Evolutionary conservation across 37 sponge, comb jelly and placozoan species (phyloP).

Genomic region (Beroe ovata): DNA sequence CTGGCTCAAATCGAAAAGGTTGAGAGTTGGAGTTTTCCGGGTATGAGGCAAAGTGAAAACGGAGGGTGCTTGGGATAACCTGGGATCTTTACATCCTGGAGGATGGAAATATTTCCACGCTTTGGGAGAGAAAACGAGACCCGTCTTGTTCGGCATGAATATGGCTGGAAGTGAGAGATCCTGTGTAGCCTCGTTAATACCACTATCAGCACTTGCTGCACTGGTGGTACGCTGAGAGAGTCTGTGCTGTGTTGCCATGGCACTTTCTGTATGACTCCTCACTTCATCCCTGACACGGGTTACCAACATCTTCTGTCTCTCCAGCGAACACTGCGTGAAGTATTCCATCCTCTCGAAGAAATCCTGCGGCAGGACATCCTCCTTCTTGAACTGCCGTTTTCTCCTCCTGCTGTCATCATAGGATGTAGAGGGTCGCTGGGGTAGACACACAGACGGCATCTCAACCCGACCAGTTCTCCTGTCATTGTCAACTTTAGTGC

Average conservation of each 20-base stretch:
- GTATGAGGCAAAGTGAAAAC: slow-evolving; percentile 48
- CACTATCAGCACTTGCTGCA: slow-evolving; percentile 65
- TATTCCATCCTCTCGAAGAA: slow-evolving; percentile 66
- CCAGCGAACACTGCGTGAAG: slow-evolving; percentile 6
- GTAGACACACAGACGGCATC: not conserved
- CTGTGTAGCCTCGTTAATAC: slow-evolving; percentile 42
- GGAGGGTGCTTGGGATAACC: slow-evolving; percentile 61
- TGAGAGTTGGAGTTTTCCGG: slow-evolving; percentile 36
- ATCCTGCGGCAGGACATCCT: slow-evolving; percentile 20
- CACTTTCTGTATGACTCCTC: slow-evolving; percentile 39
- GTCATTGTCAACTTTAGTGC: not conserved
- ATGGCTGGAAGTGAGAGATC: slow-evolving; percentile 58
- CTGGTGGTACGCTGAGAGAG: slow-evolving; percentile 20
- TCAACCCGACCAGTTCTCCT: slow-evolving; percentile 12
- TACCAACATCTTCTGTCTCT: slow-evolving; percentile 17
- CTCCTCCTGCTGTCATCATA: not conserved
- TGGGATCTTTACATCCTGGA: slow-evolving; percentile 47
- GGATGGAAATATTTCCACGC: slow-evolving; percentile 47
- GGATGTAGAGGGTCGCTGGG: not conserved
- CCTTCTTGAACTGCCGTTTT: not conserved
- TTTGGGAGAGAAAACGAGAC: slow-evolving; percentile 31
- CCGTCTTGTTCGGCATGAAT: slow-evolving; percentile 59
- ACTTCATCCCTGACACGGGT: slow-evolving; percentile 38
- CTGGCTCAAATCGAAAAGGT: slow-evolving; percentile 31
- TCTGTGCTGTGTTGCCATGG: slow-evolving; percentile 62